phyloP scores from a whole-genome alignment of 2,797 vertebrate genomes.

The Micrastur ruficollis region DNA sequence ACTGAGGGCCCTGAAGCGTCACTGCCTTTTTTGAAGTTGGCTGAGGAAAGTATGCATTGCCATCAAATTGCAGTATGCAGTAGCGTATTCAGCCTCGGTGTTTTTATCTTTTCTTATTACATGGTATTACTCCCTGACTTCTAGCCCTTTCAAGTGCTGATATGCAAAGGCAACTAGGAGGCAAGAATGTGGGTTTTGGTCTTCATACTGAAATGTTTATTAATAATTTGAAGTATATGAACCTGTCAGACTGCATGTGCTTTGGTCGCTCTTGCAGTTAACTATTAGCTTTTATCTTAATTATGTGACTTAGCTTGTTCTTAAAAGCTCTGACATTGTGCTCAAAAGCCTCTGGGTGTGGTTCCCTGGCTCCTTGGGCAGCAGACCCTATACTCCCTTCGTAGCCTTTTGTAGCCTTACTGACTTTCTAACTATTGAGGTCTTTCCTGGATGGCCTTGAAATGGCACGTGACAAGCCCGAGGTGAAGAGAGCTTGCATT shows the following conservation, averaged over 20 bases:
- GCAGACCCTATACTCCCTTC: not conserved
- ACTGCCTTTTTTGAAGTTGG: not conserved
- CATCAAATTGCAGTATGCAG: not conserved
- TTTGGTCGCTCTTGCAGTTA: not conserved
- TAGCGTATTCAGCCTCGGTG: not conserved
- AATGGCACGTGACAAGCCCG: not conserved
- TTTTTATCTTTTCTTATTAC: not conserved
- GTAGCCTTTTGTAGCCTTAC: not conserved
- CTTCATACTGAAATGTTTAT: not conserved
- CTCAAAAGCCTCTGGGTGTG: not conserved
- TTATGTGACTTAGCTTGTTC: not conserved
- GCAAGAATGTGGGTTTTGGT: not conserved
- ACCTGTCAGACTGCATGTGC: not conserved
- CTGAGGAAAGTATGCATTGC: fast-evolving
- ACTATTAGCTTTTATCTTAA: not conserved
- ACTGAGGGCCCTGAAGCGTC: not conserved
- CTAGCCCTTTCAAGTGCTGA: not conserved
- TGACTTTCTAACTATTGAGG: not conserved
- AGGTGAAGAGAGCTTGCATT: not conserved
- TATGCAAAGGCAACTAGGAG: not conserved
- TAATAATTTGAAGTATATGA: not conserved
- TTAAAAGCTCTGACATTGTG: not conserved
- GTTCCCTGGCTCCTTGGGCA: not conserved
- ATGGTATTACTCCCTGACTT: not conserved
- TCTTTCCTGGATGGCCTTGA: not conserved